Percentiles rank a stretch among this genome's conserved stretches.
phyloP scores from a whole-genome alignment of 2,113 vertebrate species.

The Varanus salvator region DNA sequence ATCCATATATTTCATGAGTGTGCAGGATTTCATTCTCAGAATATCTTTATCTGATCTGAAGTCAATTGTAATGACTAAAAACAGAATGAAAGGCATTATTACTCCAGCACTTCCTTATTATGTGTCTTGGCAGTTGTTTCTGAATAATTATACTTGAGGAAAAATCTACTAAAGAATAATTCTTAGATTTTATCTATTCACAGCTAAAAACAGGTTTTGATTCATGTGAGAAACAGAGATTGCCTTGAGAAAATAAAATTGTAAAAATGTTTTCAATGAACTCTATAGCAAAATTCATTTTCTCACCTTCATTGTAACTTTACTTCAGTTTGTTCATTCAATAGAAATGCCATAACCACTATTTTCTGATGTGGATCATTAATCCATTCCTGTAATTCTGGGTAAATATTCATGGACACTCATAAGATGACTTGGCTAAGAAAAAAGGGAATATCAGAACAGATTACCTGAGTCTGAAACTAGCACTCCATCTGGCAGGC shows the following conservation, averaged over 20 bases:
- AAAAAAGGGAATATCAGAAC: not conserved
- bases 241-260: not conserved
- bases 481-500: not conserved
- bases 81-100: not conserved
- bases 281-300: not conserved
- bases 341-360: conserved; percentile 17
- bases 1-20: not conserved
- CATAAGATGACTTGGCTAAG: not conserved
- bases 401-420: conserved; percentile 2
- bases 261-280: not conserved
- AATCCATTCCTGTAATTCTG: not conserved
- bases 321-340: conserved; percentile 23
- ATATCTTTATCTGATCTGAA: not conserved
- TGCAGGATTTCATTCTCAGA: not conserved
- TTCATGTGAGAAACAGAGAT: not conserved
- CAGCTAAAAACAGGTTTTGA: not conserved
- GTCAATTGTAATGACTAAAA: not conserved
- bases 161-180: not conserved
- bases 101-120: not conserved
- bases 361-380: conserved; percentile 17
- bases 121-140: not conserved
- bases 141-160: not conserved
- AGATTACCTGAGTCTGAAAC: not conserved
- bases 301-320: conserved; percentile 9
- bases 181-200: not conserved